A percentile compares a stretch with the other conserved stretches of the same genome.
Conservation (phyloP, 2,113 vertebrate genomes). For the Genyomyrus donnyi region DNA sequence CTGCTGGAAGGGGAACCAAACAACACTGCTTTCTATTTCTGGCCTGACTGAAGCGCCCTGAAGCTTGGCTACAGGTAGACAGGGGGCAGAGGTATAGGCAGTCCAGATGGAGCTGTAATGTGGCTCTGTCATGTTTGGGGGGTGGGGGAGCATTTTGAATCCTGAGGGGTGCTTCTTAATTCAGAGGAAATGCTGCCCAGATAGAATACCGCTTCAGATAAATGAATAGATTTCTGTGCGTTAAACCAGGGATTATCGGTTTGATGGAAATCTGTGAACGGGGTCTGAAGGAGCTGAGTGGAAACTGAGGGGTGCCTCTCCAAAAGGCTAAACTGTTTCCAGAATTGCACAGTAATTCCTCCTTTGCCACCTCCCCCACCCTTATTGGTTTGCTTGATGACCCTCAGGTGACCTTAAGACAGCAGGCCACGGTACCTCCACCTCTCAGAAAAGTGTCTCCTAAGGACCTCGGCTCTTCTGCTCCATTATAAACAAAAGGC, state of each 20-base stretch:
- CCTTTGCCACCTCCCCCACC: background rate
- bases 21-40: background rate
- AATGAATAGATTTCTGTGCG: background rate
- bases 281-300: background rate
- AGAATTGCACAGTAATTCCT: background rate
- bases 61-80: background rate
- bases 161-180: background rate
- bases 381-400: background rate
- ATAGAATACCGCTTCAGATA: background rate
- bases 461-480: background rate
- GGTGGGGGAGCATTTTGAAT: background rate
- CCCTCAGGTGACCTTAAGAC: background rate
- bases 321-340: background rate
- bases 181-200: background rate
- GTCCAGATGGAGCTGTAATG: background rate
- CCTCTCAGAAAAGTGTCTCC: background rate
- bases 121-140: background rate
- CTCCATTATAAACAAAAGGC: background rate
- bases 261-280: background rate
- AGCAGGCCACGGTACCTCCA: background rate
- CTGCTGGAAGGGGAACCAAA: background rate
- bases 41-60: background rate
- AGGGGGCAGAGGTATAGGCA: background rate
- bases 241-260: background rate
- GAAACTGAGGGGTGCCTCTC: background rate